phyloP scores from a whole-genome alignment of 2,113 vertebrate species.

The Rynchops niger region DNA sequence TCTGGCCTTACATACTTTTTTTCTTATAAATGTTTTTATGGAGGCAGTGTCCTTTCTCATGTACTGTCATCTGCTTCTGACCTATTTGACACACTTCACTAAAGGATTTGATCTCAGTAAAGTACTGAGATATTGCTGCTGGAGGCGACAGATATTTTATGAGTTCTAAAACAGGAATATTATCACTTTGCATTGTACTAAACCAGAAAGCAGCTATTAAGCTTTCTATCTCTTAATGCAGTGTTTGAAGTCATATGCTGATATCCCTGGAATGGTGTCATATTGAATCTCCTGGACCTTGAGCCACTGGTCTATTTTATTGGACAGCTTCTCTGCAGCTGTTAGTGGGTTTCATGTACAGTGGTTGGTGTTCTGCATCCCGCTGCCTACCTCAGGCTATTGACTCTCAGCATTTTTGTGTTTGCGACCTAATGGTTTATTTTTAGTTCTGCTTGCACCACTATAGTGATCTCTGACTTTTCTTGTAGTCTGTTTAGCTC shows the following conservation, averaged over 20 bases:
- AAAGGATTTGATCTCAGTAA: slow-evolving; percentile 17
- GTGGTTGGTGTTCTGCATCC: neutral
- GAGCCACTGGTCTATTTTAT: slow-evolving; percentile 31
- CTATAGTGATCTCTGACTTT: neutral
- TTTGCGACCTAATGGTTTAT: slow-evolving; percentile 12
- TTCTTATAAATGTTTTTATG: neutral
- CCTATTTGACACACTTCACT: slow-evolving; percentile 23
- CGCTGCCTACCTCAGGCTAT: neutral
- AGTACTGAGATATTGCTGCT: slow-evolving; percentile 39
- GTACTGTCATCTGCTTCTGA: slow-evolving; percentile 14
- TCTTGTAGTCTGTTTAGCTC: neutral
- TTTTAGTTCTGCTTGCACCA: neutral
- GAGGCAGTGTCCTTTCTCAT: neutral
- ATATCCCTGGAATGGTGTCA: slow-evolving; percentile 66
- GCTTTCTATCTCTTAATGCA: slow-evolving; percentile 34
- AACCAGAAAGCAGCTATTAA: slow-evolving; percentile 51
- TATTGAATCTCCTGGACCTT: slow-evolving; percentile 29
- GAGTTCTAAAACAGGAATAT: slow-evolving; percentile 44
- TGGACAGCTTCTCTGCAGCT: slow-evolving; percentile 41
- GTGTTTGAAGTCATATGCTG: slow-evolving; percentile 56
- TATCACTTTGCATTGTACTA: slow-evolving; percentile 30
- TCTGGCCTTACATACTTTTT: neutral
- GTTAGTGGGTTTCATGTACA: neutral
- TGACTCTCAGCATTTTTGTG: neutral
- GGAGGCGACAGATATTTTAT: slow-evolving; percentile 2